Percentiles rank a stretch among this genome's conserved stretches.
Conservation (phyloP, 2,113 vertebrate species). For the Gyps fulvus region DNA sequence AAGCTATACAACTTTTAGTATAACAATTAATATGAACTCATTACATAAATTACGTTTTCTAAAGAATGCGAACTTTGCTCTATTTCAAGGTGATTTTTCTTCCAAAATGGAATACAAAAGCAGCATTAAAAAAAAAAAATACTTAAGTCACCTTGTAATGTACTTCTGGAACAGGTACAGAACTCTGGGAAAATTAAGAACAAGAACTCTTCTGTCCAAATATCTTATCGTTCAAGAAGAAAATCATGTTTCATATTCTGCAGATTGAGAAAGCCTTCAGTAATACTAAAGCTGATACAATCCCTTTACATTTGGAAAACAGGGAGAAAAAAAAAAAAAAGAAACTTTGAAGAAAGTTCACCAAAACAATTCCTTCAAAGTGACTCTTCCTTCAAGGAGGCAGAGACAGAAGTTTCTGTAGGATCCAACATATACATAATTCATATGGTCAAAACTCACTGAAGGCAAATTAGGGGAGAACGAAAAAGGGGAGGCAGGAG, state of each 20-base stretch:
- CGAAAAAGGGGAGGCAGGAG: neutral
- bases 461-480: neutral
- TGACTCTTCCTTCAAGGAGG: neutral
- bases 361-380: neutral
- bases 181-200: neutral
- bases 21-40: conserved; percentile 30
- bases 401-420: neutral
- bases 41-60: neutral
- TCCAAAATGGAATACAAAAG: neutral
- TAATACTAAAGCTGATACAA: neutral
- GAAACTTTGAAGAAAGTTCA: neutral
- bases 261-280: neutral
- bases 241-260: neutral
- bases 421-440: neutral
- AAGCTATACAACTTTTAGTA: conserved; percentile 24
- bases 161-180: neutral
- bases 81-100: neutral
- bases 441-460: neutral
- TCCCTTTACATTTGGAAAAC: neutral
- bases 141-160: neutral
- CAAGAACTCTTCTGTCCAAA: neutral
- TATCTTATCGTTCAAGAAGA: neutral
- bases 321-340: accelerated
- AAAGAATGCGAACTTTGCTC: neutral
- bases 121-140: neutral